Evolutionary conservation across 1,140 invertebrate species (phyloP).

Genomic region (Bacillus rossius): DNA sequence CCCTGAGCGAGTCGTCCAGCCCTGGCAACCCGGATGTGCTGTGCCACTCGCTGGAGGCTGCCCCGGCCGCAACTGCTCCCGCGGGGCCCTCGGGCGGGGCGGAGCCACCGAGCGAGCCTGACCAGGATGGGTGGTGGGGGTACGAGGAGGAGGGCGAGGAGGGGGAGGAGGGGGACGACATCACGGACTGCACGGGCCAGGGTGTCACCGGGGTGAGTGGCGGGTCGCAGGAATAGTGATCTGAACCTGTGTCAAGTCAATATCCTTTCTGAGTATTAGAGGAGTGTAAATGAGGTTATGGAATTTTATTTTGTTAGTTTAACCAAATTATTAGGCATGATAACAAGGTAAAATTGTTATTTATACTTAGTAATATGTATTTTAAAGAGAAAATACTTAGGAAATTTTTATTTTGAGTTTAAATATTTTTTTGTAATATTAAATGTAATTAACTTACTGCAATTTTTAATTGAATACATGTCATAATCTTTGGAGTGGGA

Average conservation of each 20-base stretch:
- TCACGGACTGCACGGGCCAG: conserved; percentile 22
- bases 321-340: too few relatives aligned
- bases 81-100: not conserved
- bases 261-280: conserved; percentile 34
- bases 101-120: conserved; percentile 19
- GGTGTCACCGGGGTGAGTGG: not conserved
- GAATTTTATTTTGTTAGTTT: not conserved
- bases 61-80: not conserved
- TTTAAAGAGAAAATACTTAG: too few relatives aligned
- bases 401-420: too few relatives aligned
- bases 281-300: not conserved
- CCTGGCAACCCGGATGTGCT: conserved; percentile 40
- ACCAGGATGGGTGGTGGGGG: conserved; percentile 29
- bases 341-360: too few relatives aligned
- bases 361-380: too few relatives aligned
- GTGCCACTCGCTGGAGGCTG: conserved; percentile 27
- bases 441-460: too few relatives aligned
- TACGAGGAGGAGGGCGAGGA: conserved; percentile 26
- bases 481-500: too few relatives aligned
- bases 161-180: conserved; percentile 5
- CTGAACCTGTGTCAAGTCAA: conserved; percentile 19
- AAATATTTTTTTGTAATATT: too few relatives aligned
- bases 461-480: too few relatives aligned
- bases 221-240: not conserved
- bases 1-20: conserved; percentile 28